Evolutionary conservation across 2,113 vertebrate genomes (phyloP).

Genomic region (Poeciliopsis turrubarensis): DNA sequence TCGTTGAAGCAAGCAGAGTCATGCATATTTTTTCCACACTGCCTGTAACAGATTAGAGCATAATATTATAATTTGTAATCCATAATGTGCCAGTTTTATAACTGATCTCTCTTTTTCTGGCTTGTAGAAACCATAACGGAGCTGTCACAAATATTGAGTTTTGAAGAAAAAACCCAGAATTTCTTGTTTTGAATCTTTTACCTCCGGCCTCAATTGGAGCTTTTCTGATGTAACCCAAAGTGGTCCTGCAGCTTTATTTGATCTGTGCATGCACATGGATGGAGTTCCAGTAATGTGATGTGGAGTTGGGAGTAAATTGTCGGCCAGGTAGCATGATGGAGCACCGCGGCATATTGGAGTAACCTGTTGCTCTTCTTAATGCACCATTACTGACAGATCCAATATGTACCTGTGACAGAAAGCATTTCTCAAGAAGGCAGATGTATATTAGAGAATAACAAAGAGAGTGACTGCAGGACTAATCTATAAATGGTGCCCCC

Average conservation of each 20-base stretch:
- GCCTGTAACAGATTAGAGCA: conserved; percentile 56
- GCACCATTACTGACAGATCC: background rate
- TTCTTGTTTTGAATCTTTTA: conserved; percentile 10
- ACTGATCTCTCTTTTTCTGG: conserved; percentile 61
- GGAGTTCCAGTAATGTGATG: conserved; percentile 7
- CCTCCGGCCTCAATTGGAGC: background rate
- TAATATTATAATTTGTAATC: conserved; percentile 48
- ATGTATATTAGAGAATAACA: conserved; percentile 39
- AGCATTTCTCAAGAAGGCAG: conserved; percentile 22
- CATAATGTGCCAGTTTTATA: conserved; percentile 54
- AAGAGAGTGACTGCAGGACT: conserved; percentile 36
- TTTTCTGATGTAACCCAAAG: conserved; percentile 12
- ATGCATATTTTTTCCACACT: conserved; percentile 48
- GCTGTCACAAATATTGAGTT: conserved; percentile 19
- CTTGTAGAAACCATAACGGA: conserved; percentile 58
- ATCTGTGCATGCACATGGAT: background rate
- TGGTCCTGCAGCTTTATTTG: background rate
- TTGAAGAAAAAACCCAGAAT: background rate
- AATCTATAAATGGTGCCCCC: conserved; percentile 68
- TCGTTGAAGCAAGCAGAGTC: conserved; percentile 38
- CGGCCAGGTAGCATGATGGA: conserved; percentile 3
- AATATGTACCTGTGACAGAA: conserved; percentile 9
- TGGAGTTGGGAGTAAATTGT: conserved; percentile 11
- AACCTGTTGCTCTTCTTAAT: conserved; percentile 42
- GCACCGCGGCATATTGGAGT: conserved; percentile 1